Conservation (phyloP, 2,888 invertebrate genomes). For the Lobophora halterata region DNA sequence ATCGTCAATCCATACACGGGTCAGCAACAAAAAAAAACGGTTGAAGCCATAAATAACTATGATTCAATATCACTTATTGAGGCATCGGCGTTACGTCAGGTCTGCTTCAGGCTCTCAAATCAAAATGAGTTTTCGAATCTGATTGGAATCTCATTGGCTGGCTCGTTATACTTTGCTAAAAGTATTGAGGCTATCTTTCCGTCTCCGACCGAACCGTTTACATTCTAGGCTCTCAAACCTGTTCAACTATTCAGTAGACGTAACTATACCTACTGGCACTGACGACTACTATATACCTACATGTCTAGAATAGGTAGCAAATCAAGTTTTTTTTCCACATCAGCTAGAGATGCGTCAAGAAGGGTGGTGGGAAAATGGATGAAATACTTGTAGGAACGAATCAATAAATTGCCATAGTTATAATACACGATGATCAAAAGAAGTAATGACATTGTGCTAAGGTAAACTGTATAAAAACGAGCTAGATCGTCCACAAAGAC, state of each 20-base stretch:
- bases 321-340: conserved; percentile 3
- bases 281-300: conserved; percentile 3
- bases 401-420: conserved; percentile 1
- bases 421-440: neutral
- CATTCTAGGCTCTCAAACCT: conserved; percentile 10
- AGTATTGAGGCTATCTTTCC: neutral
- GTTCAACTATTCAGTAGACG: no score
- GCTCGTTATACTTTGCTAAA: conserved; percentile 4
- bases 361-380: conserved; percentile 1
- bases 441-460: conserved; percentile 15
- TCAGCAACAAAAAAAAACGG: conserved; percentile 59
- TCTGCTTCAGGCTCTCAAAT: conserved; percentile 19
- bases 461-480: conserved; percentile 37
- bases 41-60: conserved; percentile 68
- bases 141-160: neutral
- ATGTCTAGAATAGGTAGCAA: no score
- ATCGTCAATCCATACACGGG: conserved; percentile 56
- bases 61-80: conserved; percentile 67
- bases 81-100: conserved; percentile 45
- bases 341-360: conserved; percentile 1
- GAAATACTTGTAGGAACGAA: conserved; percentile 1
- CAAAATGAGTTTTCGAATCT: conserved; percentile 18
- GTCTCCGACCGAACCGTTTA: neutral
- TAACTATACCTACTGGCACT: no score
- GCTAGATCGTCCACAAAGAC: conserved; percentile 49